Base-by-base conservation (phyloP, 2,113 vertebrate species). In the Cheirogaleus medius region DNA sequence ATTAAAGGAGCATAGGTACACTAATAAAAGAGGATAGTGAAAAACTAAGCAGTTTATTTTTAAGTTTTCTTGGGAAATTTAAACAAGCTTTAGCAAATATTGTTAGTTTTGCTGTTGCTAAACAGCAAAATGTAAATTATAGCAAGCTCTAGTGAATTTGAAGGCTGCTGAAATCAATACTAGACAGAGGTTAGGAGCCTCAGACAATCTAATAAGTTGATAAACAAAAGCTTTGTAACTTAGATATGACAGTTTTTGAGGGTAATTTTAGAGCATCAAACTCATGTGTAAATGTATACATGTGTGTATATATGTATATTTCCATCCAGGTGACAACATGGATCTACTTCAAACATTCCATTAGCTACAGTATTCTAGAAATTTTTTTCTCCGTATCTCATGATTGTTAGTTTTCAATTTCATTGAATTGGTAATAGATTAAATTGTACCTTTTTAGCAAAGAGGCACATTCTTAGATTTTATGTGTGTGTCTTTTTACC, bases 1-100 rank as follows among this genome's bases (percentile, higher is more conserved):
- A 95, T 96, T 95, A 93, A 74, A 60, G 23, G 90, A 97, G 12
- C 8, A 4, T 52, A 73, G n/a, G 29, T 96, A 93, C 23, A 80
- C 69, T 80, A 96, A 95, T 87, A 21, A 23, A 97, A 97, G 96
- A 92, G 83, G 85, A 87, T 97, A 78, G 76, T 78, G 58, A 89
- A 90, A 3, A 80, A 39, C 11, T 54, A 27, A 77, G 42, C 5
- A 47, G 4, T 84, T 94, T 83, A 37, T 87, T 92, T 77, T 74
- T 29, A 89, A 96, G 49, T 34, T 87, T 78, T 92, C 90, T 91
- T 63, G 96, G 60, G 47, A 98, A 98, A 97, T 92, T 96, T 73
- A 93, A 49, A 96, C 39, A 93, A 94, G 14, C 77, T 90, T 97
- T 92, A 97, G 93, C 74, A 98, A 98, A 97, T 98, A 97, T 97